phyloP scores from a whole-genome alignment of 2,797 vertebrate genomes.

The Oreochromis mossambicus region DNA sequence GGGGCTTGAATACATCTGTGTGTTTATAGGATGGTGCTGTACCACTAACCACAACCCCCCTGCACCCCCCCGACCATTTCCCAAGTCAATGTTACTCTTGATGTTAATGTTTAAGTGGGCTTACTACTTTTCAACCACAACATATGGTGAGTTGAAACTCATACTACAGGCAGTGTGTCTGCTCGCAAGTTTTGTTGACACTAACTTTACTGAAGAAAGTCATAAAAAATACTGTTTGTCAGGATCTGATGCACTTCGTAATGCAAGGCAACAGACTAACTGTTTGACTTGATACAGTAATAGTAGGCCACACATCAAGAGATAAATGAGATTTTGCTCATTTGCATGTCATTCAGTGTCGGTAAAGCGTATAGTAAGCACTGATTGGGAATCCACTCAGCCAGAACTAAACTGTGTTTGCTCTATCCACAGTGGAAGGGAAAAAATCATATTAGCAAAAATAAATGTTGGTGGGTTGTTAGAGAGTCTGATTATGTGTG shows the following conservation, averaged over 20 bases:
- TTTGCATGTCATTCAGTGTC: constrained; percentile 68
- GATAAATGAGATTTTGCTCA: constrained; percentile 73
- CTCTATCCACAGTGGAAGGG: constrained; percentile 83
- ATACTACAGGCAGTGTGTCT: background rate
- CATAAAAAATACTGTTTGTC: background rate
- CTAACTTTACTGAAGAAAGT: background rate
- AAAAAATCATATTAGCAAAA: constrained; percentile 93
- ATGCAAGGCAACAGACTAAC: background rate
- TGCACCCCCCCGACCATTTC: background rate
- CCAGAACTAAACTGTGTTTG: constrained; percentile 93
- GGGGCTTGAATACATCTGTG: constrained; percentile 77
- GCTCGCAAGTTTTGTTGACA: background rate
- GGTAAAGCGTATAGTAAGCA: constrained; percentile 82
- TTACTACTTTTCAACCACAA: background rate
- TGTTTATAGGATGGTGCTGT: constrained; percentile 61
- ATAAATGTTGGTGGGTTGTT: constrained; percentile 96
- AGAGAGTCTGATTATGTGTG: constrained; percentile 95
- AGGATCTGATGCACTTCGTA: background rate
- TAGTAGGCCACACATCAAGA: constrained; percentile 49
- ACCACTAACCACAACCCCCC: constrained; percentile 47
- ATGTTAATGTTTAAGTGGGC: constrained; percentile 41
- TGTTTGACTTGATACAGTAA: constrained; percentile 41
- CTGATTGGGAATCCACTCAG: constrained; percentile 87
- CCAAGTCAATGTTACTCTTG: constrained; percentile 20
- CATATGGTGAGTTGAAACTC: background rate